These are phyloP conservation scores for Paguma larvata DNA, from an alignment of 2,797 vertebrate genomes.

Conservation along the genomic window DNA sequence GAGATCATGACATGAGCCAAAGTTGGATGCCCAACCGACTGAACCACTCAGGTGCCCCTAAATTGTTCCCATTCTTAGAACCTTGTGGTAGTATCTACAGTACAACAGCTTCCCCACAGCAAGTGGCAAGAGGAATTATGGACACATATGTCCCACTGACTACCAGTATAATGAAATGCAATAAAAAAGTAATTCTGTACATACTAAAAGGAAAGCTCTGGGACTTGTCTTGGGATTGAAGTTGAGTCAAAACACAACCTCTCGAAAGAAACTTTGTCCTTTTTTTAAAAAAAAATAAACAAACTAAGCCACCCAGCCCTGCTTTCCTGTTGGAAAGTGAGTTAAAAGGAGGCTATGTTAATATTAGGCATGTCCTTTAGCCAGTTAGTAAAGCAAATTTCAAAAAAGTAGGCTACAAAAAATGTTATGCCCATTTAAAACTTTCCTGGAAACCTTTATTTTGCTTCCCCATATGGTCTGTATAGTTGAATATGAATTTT, in stretches of 20 bases:
- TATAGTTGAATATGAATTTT: slow-evolving; percentile 44
- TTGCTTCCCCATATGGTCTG: not conserved
- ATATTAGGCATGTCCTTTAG: not conserved
- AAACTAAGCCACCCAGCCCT: not conserved
- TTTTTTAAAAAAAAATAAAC: not conserved
- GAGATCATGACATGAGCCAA: no score
- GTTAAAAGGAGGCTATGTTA: slow-evolving; percentile 24
- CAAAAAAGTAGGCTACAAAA: slow-evolving; percentile 27
- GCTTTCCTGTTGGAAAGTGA: not conserved
- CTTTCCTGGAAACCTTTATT: slow-evolving; percentile 29
- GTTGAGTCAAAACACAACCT: not conserved
- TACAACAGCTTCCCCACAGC: not conserved
- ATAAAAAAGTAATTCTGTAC: not conserved
- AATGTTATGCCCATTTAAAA: slow-evolving; percentile 44
- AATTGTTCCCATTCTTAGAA: not conserved
- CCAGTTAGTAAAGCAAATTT: slow-evolving; percentile 50
- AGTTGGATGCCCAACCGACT: no score
- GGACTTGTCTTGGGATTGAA: not conserved
- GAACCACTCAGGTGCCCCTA: not conserved
- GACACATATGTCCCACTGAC: not conserved
- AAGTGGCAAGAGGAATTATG: not conserved
- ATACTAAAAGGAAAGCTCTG: not conserved
- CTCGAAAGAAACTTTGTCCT: slow-evolving; percentile 22
- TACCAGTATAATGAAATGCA: not conserved
- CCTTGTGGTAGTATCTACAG: not conserved